phyloP scores from a whole-genome alignment of 2,113 vertebrate species.

The Oryzias celebensis region DNA sequence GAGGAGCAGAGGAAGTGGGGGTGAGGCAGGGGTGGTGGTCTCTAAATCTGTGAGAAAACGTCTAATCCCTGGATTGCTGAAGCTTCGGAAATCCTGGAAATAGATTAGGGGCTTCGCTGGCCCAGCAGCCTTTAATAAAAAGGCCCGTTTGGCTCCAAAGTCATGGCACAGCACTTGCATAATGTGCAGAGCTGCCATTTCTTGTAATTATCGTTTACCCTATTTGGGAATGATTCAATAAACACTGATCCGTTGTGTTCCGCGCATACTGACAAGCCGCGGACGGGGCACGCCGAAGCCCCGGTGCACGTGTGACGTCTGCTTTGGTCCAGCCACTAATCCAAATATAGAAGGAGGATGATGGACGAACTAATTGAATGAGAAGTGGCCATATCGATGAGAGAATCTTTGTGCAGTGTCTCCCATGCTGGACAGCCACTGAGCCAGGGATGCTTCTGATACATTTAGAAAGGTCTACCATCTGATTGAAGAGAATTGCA shows the following conservation, averaged over 20 bases:
- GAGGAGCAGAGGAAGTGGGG: conserved; percentile 32
- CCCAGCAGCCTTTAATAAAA: conserved; percentile 76
- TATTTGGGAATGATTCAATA: conserved; percentile 82
- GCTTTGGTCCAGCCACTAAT: conserved; percentile 56
- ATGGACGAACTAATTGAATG: conserved; percentile 73
- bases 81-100: conserved; percentile 81
- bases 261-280: conserved; percentile 70
- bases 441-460: conserved; percentile 46
- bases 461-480: conserved; percentile 61
- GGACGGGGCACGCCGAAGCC: conserved; percentile 51
- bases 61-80: conserved; percentile 83
- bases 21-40: conserved; percentile 43
- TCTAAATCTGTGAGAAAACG: conserved; percentile 77
- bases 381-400: conserved; percentile 68
- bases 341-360: conserved; percentile 54
- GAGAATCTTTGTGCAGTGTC: conserved; percentile 55
- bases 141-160: conserved; percentile 76
- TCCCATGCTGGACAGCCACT: conserved; percentile 34
- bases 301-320: conserved; percentile 33
- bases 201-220: conserved; percentile 80
- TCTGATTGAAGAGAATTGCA: conserved; percentile 64
- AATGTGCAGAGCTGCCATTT: conserved; percentile 78
- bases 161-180: conserved; percentile 82
- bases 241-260: conserved; percentile 74
- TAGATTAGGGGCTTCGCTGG: conserved; percentile 79